Conservation (phyloP, 30 jellyfish, hydroid and myxozoan species). For the Morbakka virulenta region DNA sequence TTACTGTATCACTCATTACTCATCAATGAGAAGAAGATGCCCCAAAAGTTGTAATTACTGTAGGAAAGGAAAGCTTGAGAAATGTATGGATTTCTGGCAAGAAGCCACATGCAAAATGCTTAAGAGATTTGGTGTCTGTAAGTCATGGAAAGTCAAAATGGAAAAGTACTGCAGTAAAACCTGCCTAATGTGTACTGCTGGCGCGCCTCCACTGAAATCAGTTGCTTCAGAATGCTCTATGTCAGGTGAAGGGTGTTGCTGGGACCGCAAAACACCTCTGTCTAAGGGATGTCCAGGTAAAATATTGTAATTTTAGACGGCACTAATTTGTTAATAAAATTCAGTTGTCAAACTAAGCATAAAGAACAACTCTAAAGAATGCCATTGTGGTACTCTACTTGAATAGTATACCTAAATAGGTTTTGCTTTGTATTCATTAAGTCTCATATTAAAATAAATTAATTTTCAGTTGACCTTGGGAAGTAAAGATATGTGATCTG, state of each 20-base stretch:
- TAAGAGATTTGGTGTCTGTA: slow-evolving; percentile 32
- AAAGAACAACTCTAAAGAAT: no score
- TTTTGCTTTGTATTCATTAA: no score
- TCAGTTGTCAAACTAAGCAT: no score
- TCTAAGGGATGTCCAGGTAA: slow-evolving; percentile 75
- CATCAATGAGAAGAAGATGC: slow-evolving; percentile 31
- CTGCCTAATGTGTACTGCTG: slow-evolving; percentile 36
- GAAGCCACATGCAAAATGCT: slow-evolving; percentile 38
- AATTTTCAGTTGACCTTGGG: no score
- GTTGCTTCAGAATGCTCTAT: slow-evolving; percentile 34
- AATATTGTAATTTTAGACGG: not conserved
- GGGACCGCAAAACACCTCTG: slow-evolving; percentile 64
- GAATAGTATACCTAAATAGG: no score
- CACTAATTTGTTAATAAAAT: no score
- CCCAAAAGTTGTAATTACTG: slow-evolving; percentile 60
- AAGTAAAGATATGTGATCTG: no score
- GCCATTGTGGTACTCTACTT: no score
- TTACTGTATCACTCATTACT: slow-evolving; percentile 22
- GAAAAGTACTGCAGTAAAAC: slow-evolving; percentile 37
- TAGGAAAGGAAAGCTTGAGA: slow-evolving; percentile 41
- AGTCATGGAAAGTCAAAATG: slow-evolving; percentile 12
- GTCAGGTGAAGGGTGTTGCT: slow-evolving; percentile 60
- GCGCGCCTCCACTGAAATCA: slow-evolving; percentile 21
- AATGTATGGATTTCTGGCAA: slow-evolving; percentile 32
- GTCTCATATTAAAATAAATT: no score